Base-by-base conservation (phyloP, 2,113 vertebrate genomes). In the Alexandromys fortis region DNA sequence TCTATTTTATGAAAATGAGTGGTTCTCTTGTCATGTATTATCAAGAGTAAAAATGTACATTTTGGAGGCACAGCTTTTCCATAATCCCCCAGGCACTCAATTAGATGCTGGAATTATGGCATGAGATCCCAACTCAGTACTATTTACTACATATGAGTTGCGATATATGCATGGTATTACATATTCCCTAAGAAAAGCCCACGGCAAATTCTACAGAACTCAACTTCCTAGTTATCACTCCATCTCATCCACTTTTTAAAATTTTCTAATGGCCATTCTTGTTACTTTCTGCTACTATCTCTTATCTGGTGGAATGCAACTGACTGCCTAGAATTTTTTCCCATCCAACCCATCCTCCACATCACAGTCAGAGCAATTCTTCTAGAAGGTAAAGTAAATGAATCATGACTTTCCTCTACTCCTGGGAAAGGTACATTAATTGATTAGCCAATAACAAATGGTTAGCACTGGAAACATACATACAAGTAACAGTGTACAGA, bases 71-170 rank as follows among this genome's bases (percentile, higher is more conserved):
- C 47, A 82, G 45, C 6, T 75, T 78, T 92, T 35, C 70, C 30
- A 86, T 89, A 33, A 94, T 45, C 47, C 72, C 13, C 55, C 79
- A 75, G 38, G 52, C 52, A 86, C 26, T 82, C 73, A 90, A 85
- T 78, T 86, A 90, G 67, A 58, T 89, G 75, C 81, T 79, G 68
- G 87, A 96, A 96, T 94, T 49, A 79, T 13, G 65, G 33, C 38
- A 49, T 26, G 7, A 86, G 52, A 52, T 89, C 26, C 95, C 83
- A 87, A 77, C 26, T 91, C 42, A 83, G 22, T 91, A 38, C 63
- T 78, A 77, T 82, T 92, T 94, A 75, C 38, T 86, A 30, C 42
- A 94, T 73, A 86, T 35, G 12, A 89, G 72, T 14, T 49, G 17
- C 4, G 70, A 17, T 52, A 82, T 72, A 94, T 45, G 11, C 13